phyloP scores from a whole-genome alignment of 2,888 invertebrate species.

The Lasioglossum morio region DNA sequence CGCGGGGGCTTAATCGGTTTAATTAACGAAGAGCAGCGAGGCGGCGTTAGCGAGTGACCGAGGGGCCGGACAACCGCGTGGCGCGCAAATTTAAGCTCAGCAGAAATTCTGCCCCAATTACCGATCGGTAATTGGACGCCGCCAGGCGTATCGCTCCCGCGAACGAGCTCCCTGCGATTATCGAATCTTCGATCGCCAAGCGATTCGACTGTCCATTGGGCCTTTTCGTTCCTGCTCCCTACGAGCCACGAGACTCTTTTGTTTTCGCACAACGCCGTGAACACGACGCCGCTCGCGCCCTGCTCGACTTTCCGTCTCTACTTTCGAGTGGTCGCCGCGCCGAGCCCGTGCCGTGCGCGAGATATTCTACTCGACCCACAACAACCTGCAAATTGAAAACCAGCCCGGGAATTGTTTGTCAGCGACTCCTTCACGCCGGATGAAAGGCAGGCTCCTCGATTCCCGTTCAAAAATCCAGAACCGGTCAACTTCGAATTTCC shows the following conservation, averaged over 20 bases:
- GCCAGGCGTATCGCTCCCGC: constrained; percentile 78
- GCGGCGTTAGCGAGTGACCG: constrained; percentile 62
- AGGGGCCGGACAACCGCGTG: constrained; percentile 59
- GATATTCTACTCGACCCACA: constrained; percentile 14
- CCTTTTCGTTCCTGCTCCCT: constrained; percentile 26
- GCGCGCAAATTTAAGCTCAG: constrained; percentile 78
- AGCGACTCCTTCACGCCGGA: not conserved
- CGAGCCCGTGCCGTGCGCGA: not conserved
- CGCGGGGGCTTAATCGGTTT: constrained; percentile 70
- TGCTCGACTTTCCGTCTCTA: constrained; percentile 25
- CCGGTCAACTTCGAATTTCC: not conserved
- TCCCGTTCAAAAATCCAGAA: not conserved
- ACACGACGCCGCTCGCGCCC: not conserved
- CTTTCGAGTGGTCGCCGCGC: not conserved
- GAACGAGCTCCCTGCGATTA: constrained; percentile 76
- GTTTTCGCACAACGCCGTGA: constrained; percentile 23
- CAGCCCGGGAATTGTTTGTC: constrained; percentile 4
- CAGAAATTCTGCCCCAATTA: constrained; percentile 81
- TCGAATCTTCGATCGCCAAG: constrained; percentile 76
- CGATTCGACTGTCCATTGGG: constrained; percentile 45
- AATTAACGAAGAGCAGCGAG: constrained; percentile 71
- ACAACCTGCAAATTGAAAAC: constrained; percentile 18
- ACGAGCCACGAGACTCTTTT: constrained; percentile 5
- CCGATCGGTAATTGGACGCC: constrained; percentile 82
- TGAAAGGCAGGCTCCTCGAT: not conserved